Evolutionary conservation across 2,113 vertebrate genomes (phyloP), one percentile per base, ranked within the genome.

Genomic region (Hippocampus comes): DNA sequence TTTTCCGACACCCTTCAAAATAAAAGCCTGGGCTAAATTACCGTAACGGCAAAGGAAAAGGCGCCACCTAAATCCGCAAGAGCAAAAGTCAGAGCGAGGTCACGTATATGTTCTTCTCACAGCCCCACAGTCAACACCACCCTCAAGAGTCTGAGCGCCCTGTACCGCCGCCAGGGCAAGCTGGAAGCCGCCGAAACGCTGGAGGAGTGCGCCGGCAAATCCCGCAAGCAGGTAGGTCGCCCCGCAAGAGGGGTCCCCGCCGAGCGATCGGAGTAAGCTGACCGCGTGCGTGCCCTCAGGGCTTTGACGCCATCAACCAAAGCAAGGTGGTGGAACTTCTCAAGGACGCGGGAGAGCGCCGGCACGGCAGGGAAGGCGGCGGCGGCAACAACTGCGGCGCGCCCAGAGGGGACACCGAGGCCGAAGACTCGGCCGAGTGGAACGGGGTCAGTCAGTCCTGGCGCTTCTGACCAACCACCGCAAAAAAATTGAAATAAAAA

Each of bases 121-220:
- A 96, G 95, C 76, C 94, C 95, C 8, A 95, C 95, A 0, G 94
- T 96, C 82, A 96, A 95, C 70, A 95, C 94, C 2, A 96, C 95
- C 0, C 90, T 96, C 34, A 94, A 95, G 72, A 96, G 94, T 74
- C 23, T 96, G 82, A 94, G 95, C 0, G 93, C 93, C 0, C 82
- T 96, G 70, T 96, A 96, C 87, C 94, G 95, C 61, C 92, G 95
- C 2, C 95, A 96, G 84, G 95, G 95, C n/a, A 96, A 96, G 78
- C 91, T 96, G 60, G 95, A 96, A 87, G 95, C 95, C 0, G 95
- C 95, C 0, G 94, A 95, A 43, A 96, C 95, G 0, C 91, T 96
- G 88, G 95, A 96, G 81, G 95, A 95, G 72, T 95, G 94, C 15
- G 93, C 94, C 59, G 93, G 93, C 63, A 95, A 94, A 73, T 93